Conservation (phyloP, 30 jellyfish, hydroid and myxozoan genomes). For the Aurelia aurita complex sp. Pacific region DNA sequence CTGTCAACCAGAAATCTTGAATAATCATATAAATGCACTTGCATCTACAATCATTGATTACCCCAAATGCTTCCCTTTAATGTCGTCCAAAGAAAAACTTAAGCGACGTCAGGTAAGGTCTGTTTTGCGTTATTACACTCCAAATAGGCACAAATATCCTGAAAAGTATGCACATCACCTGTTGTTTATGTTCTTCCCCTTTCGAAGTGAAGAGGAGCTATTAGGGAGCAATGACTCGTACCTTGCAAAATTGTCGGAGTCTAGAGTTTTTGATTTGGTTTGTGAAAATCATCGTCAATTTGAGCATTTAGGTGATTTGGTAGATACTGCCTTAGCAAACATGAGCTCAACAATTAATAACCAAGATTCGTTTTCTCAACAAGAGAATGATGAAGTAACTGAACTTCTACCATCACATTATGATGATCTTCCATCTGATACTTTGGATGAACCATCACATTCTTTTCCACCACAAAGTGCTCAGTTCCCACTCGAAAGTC, state of each 20-base stretch:
- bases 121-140: too few relatives aligned
- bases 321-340: constrained; percentile 8
- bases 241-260: background rate
- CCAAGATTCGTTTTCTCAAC: background rate
- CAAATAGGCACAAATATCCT: constrained; percentile 3
- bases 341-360: background rate
- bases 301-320: constrained; percentile 41
- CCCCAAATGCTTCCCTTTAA: too few relatives aligned
- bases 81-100: too few relatives aligned
- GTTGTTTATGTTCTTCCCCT: constrained; percentile 30
- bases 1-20: too few relatives aligned
- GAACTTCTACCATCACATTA: background rate
- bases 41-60: too few relatives aligned
- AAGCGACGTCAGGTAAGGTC: too few relatives aligned
- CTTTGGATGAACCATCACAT: background rate
- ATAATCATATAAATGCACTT: too few relatives aligned
- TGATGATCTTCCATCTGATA: background rate
- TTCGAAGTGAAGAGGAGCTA: constrained; percentile 25
- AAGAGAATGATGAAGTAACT: background rate
- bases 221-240: constrained; percentile 3
- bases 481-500: background rate
- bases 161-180: constrained; percentile 47
- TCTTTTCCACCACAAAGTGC: background rate
- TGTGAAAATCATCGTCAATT: constrained; percentile 7
- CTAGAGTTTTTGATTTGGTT: constrained; percentile 4